These are phyloP conservation scores for Hermodice carunculata DNA, from an alignment of 2,888 invertebrate genomes.

Conservation along the genomic window DNA sequence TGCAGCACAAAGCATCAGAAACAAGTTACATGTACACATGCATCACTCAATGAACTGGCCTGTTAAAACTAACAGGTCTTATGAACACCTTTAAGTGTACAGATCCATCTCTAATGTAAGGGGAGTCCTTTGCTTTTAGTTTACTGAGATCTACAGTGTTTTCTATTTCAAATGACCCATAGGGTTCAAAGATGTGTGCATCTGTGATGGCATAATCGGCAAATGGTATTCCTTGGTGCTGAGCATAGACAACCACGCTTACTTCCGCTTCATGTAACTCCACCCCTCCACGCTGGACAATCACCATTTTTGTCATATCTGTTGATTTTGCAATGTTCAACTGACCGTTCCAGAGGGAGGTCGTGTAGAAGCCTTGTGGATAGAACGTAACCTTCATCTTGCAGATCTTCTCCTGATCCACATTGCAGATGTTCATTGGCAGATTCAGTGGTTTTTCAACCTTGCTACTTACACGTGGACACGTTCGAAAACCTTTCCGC, in stretches of 20 bases:
- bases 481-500: conserved; percentile 34
- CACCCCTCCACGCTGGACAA: conserved; percentile 40
- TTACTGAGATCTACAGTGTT: conserved; percentile 35
- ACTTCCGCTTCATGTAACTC: conserved; percentile 37
- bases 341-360: conserved; percentile 42
- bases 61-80: conserved; percentile 35
- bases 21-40: too few relatives aligned
- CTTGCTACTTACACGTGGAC: conserved; percentile 40
- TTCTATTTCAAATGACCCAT: conserved; percentile 37
- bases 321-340: conserved; percentile 40
- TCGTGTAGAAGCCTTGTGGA: conserved; percentile 39
- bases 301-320: conserved; percentile 35
- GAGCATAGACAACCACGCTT: conserved; percentile 35
- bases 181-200: conserved; percentile 37
- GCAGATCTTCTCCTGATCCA: conserved; percentile 35
- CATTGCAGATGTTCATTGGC: conserved; percentile 35
- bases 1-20: too few relatives aligned
- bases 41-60: too few relatives aligned
- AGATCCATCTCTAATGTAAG: conserved; percentile 32
- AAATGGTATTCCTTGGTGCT: conserved; percentile 30
- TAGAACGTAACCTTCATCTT: conserved; percentile 41
- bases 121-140: conserved; percentile 26
- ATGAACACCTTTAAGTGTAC: conserved; percentile 36
- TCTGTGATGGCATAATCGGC: conserved; percentile 30
- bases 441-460: conserved; percentile 38